Evolutionary conservation across 1,140 invertebrate genomes (phyloP), one percentile per base, ranked within the genome.

Genomic region (Branchinecta lynchi): DNA sequence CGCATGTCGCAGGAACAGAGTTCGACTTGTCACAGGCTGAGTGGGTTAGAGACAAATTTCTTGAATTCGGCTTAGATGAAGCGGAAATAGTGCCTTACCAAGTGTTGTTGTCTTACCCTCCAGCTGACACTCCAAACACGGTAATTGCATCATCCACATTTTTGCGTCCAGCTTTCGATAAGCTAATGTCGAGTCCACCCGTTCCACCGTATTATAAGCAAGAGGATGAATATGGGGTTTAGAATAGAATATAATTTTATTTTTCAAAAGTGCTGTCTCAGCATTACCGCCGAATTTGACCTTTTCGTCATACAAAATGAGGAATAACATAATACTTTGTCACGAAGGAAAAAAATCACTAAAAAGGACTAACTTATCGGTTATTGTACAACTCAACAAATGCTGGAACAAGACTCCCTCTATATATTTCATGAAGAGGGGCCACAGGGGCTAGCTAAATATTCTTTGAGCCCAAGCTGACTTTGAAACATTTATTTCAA

Each of bases 51-150:
- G 68, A 71, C 9, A 43, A 66, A 12, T 69, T 69, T 12, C 9
- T 66, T 0, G 21, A 44, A n/a, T 44, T 32, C 21, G 71, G 71
- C 3, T 44, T 71, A 7, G 71, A 71, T 66, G 32, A 20, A 10
- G 71, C 51, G 9, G 68, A 70, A 43, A 44, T 71, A 44, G 65
- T 71, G 15, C 67, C 67, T 6, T 69, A 71, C 46, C n/a, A 71
- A 17, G 68, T 71, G n/a, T 65, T 71, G 44, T 68, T 71, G 7
- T 71, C 71, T 7, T 71, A 69, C 46, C 71, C 71, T 7, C 43
- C 68, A 43, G 66, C 45, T 17, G 12, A 45, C 8, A 43, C 66
- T 3, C 71, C 71, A 17, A 71, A 71, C 68, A 69, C 43, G 9
- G 65, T 71, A 20, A 3, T 2, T 60, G 2, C 51, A 60, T 15